A percentile compares a stretch with the other conserved stretches of the same genome.
phyloP scores from a whole-genome alignment of 2,888 invertebrate genomes.

The Monopis laevigella region DNA sequence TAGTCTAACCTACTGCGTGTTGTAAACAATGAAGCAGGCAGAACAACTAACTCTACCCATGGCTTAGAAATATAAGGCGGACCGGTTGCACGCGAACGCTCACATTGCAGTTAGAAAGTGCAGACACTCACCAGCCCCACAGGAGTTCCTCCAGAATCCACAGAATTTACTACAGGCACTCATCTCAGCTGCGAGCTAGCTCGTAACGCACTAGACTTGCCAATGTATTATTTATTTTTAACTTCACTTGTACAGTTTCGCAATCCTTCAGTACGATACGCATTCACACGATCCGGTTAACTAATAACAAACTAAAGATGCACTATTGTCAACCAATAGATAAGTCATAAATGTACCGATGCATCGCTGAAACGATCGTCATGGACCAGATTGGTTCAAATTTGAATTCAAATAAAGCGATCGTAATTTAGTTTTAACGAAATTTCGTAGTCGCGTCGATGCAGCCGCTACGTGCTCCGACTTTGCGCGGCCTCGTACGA shows the following conservation, averaged over 20 bases:
- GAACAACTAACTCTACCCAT: too few relatives aligned
- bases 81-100: too few relatives aligned
- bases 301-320: slow-evolving; percentile 15
- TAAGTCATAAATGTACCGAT: background rate
- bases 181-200: slow-evolving; percentile 35
- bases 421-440: too few relatives aligned
- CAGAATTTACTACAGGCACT: slow-evolving; percentile 61
- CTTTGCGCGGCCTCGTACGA: slow-evolving; percentile 49
- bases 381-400: background rate
- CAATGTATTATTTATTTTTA: slow-evolving; percentile 56
- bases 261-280: slow-evolving; percentile 27
- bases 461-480: slow-evolving; percentile 36
- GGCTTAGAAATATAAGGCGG: too few relatives aligned
- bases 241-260: slow-evolving; percentile 64
- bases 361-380: slow-evolving; percentile 5
- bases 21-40: too few relatives aligned
- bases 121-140: slow-evolving; percentile 62
- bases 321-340: background rate
- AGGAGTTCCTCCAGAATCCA: slow-evolving; percentile 61
- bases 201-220: slow-evolving; percentile 26
- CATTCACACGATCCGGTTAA: slow-evolving; percentile 42
- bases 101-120: too few relatives aligned
- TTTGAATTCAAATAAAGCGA: too few relatives aligned
- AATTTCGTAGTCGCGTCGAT: slow-evolving; percentile 17
- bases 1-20: too few relatives aligned